Base-by-base conservation (phyloP, 2,888 invertebrate species). In the Hermaeophaga mercurialis region DNA sequence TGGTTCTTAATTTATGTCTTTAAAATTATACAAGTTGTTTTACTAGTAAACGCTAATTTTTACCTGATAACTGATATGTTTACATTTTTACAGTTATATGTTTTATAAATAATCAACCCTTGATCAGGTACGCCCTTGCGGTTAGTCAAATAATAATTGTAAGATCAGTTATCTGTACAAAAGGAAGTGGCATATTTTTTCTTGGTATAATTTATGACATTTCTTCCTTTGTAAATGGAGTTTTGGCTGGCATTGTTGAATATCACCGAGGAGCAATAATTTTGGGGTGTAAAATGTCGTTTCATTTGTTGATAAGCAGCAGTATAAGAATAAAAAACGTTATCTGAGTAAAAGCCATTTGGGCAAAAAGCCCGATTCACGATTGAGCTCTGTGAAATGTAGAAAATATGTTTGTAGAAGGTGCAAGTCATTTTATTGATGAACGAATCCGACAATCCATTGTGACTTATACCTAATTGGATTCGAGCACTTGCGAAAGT, bases 381-480 rank as follows among this genome's bases (percentile, higher is more conserved):
- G 70, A 60, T 69, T 54, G 47, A 41, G 54, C 63, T 65, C 67
- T 67, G 61, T 62, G 62, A 70, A 71, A 70, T 71, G 64, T 66
- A 65, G 66, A 60, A 64, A 64, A 64, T 64, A 62, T 64, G 64
- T 64, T 59, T 56, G 36, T 45, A n/a, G 54, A 61, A 64, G 61
- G 58, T 62, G 64, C 64, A 64, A 64, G 64, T 64, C 64, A 63
- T 58, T 59, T 59, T 55, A 62, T 61, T 64, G 64, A 64, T 64
- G 64, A 48, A 64, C 59, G 64, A 62, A 54, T 56, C 61, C 38
- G 45, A 59, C 64, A 64, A 64, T 61, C 60, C 62, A 72, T 72
- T 74, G 72, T 74, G 75, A 75, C 74, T 75, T 71, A 68, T 69
- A 68, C 68, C 73, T 75, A 75, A 75, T 75, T 75, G 75, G 74